Evolutionary conservation across 1,140 invertebrate genomes (phyloP).

Genomic region (Aethina tumida): DNA sequence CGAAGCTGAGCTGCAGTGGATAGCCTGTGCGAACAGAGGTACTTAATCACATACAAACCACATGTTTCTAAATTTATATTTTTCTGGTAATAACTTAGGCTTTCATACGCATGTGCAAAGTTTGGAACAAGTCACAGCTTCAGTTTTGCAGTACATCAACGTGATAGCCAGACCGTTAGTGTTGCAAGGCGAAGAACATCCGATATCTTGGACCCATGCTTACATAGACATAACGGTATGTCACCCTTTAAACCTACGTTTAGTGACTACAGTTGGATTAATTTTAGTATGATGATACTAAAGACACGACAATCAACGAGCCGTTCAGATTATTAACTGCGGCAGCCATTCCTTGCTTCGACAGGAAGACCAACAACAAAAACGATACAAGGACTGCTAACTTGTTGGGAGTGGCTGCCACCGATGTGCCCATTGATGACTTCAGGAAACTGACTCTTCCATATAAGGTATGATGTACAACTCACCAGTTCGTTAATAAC

Average conservation of each 20-base stretch:
- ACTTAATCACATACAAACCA: conserved; percentile 9
- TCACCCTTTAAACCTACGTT: conserved; percentile 8
- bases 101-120: conserved; percentile 88
- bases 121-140: conserved; percentile 84
- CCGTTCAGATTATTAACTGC: conserved; percentile 64
- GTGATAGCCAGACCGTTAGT: conserved; percentile 83
- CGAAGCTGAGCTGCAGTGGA: conserved; percentile 82
- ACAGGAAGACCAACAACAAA: conserved; percentile 50
- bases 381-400: conserved; percentile 54
- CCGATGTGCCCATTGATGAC: conserved; percentile 86
- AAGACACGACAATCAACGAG: conserved; percentile 37
- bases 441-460: conserved; percentile 78
- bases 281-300: conserved; percentile 29
- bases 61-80: conserved; percentile 5
- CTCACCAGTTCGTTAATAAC: conserved; percentile 3
- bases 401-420: conserved; percentile 84
- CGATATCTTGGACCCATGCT: conserved; percentile 80
- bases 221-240: conserved; percentile 76
- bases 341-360: conserved; percentile 77
- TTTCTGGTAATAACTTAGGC: no score
- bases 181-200: conserved; percentile 62
- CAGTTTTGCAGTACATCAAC: conserved; percentile 86
- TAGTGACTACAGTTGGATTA: conserved; percentile 4
- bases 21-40: conserved; percentile 94
- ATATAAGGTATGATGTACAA: conserved; percentile 52